Evolutionary conservation across 1,140 invertebrate species (phyloP).

Genomic region (Atta colombica): DNA sequence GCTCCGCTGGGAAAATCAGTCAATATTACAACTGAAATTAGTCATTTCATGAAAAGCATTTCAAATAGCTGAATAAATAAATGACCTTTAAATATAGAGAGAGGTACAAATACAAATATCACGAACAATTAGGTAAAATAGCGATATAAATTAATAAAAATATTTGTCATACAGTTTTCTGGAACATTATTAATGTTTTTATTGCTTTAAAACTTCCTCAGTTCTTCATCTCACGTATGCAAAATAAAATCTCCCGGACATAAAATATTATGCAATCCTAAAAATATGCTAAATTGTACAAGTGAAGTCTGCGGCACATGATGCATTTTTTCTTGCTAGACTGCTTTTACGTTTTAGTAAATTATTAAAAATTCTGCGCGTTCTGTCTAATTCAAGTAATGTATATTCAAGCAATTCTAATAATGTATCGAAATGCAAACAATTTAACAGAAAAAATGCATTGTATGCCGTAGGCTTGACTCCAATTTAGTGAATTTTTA

Average conservation of each 20-base stretch:
- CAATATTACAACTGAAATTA: slow-evolving; percentile 29
- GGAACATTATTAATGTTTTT: neutral
- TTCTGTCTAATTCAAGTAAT: no score
- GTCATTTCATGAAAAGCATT: slow-evolving; percentile 41
- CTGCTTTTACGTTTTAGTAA: no score
- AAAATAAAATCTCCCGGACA: no score
- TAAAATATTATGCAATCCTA: neutral
- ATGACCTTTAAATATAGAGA: slow-evolving; percentile 6
- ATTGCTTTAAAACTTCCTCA: neutral
- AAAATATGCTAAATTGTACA: neutral
- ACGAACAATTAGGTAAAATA: neutral
- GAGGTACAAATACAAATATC: neutral
- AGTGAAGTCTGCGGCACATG: neutral
- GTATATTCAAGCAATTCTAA: no score
- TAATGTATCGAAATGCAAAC: no score
- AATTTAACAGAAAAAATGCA: no score
- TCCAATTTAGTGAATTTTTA: no score
- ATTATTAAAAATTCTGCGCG: no score
- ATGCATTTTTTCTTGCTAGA: neutral
- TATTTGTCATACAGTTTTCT: neutral
- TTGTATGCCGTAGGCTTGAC: no score
- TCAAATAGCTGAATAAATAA: neutral
- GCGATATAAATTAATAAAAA: neutral
- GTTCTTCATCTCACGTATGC: neutral
- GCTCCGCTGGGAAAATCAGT: slow-evolving; percentile 39